These are phyloP conservation scores for Troilus luridus DNA, from an alignment of 2,888 invertebrate species.

Conservation along the genomic window DNA sequence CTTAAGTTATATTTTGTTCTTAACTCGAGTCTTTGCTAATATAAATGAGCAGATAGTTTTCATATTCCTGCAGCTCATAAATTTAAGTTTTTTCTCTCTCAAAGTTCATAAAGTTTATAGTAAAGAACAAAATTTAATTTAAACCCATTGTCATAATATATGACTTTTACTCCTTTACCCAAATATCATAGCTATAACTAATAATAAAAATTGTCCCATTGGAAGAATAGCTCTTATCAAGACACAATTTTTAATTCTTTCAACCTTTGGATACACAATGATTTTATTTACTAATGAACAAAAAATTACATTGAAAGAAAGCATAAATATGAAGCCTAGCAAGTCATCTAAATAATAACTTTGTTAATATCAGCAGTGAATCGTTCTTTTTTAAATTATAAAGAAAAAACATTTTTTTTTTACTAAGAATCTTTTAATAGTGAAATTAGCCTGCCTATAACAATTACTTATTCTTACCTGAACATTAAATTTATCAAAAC, in stretches of 20 bases:
- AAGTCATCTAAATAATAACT: background rate
- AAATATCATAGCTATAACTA: background rate
- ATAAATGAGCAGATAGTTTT: no score
- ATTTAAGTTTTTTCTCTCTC: no score
- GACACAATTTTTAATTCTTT: background rate
- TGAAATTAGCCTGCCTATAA: background rate
- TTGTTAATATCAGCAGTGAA: background rate
- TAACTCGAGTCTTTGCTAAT: no score
- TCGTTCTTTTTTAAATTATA: background rate
- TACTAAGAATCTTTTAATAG: background rate
- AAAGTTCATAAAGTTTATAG: no score
- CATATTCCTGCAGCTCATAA: no score
- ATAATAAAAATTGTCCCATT: background rate
- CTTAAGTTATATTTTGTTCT: no score
- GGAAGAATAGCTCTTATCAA: background rate
- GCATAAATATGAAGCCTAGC: background rate
- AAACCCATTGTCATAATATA: no score
- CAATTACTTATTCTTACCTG: conserved; percentile 46
- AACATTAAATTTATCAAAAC: conserved; percentile 62
- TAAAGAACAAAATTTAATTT: no score
- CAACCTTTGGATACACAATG: background rate
- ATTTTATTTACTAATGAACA: background rate
- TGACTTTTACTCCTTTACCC: no score
- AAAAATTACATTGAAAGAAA: background rate
- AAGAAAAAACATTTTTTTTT: background rate